Evolutionary conservation across 92 coral and sea anemone genomes (phyloP), one percentile per base, ranked within the genome.

Genomic region (Chrysogorgia sp.): DNA sequence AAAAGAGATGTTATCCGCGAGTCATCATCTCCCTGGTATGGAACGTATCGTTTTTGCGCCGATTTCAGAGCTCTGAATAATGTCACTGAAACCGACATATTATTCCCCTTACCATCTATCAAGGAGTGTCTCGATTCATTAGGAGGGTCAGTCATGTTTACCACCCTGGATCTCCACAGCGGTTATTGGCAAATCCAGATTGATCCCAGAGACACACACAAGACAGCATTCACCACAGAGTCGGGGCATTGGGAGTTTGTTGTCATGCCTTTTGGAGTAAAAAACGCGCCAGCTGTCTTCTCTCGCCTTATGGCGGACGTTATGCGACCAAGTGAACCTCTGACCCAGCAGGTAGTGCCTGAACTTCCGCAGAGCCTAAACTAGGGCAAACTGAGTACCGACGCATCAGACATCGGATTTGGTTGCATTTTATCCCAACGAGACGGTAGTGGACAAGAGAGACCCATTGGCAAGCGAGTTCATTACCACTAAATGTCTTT

Each of bases 91-190:
- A 75, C 85, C 24, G 67, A 78, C 21, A 55, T 83, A 14, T n/a
- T n/a, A n/a, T 87, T 84, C 45, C 91, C 91, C 34, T n/a, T 87
- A 20, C 88, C 84, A 12, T 58, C 80, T 6, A 56, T 84, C 34
- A 29, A 81, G 7, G 86, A 88, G 75, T 88, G 88, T 79, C 45
- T 84, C 0, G 84, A 84, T 32, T 88, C 86, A 17, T 49, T 79
- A 24, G 57, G 40, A 47, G 78, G 85, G 5, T 70, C 82, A 30
- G 60, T 9, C 1, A 32, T 76, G 34, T 78, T 87, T 55, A 84
- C 79, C 17, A 76, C 84, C 28, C 58, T 84, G 52, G 86, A 84
- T 48, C 50, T 76, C 31, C 71, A 58, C 65, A 79, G 91, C 26
- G 76, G 86, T 15, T 80, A 80, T 58, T 79, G 70, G 83, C 80